Evolutionary conservation across 2,888 invertebrate species (phyloP).

Genomic region (Buathra laborator): DNA sequence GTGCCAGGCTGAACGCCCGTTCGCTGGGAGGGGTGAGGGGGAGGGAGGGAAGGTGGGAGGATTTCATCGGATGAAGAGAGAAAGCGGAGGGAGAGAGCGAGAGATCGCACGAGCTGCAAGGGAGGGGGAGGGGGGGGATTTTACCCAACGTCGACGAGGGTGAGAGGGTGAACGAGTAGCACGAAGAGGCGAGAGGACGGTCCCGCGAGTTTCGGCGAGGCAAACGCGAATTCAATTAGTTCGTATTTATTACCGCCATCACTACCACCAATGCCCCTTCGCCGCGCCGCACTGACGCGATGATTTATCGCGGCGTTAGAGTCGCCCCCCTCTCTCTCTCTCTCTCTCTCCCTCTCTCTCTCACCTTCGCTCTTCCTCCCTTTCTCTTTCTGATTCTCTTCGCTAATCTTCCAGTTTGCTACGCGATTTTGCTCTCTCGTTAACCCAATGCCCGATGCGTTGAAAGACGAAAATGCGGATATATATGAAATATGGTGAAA

Average conservation of each 20-base stretch:
- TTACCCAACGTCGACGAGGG: conserved; percentile 54
- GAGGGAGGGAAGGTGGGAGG: conserved; percentile 5
- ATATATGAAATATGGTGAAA: not conserved
- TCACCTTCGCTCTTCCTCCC: not conserved
- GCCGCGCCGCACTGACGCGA: conserved; percentile 68
- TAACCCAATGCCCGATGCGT: conserved; percentile 27
- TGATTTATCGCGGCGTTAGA: conserved; percentile 74
- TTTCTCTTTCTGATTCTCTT: conserved; percentile 64
- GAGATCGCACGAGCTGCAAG: conserved; percentile 2
- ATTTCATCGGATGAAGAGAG: conserved; percentile 39
- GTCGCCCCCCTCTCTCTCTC: not conserved
- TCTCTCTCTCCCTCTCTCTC: conserved; percentile 57
- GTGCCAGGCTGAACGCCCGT: conserved; percentile 66
- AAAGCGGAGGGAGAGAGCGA: not conserved
- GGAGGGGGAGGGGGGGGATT: conserved; percentile 33
- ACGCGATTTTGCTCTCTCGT: conserved; percentile 31
- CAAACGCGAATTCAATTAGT: conserved; percentile 83
- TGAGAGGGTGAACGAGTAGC: conserved; percentile 59
- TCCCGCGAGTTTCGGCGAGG: conserved; percentile 75
- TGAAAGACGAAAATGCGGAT: conserved; percentile 35
- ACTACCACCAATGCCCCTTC: conserved; percentile 51
- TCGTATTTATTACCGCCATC: conserved; percentile 79
- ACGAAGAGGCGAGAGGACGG: conserved; percentile 64
- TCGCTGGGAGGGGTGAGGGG: conserved; percentile 46
- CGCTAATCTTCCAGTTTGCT: conserved; percentile 76